A percentile compares a stretch with the other conserved stretches of the same genome.
These are phyloP conservation scores for Drosophila parvula DNA, from an alignment of 1,140 invertebrate species.

Conservation along the genomic window DNA sequence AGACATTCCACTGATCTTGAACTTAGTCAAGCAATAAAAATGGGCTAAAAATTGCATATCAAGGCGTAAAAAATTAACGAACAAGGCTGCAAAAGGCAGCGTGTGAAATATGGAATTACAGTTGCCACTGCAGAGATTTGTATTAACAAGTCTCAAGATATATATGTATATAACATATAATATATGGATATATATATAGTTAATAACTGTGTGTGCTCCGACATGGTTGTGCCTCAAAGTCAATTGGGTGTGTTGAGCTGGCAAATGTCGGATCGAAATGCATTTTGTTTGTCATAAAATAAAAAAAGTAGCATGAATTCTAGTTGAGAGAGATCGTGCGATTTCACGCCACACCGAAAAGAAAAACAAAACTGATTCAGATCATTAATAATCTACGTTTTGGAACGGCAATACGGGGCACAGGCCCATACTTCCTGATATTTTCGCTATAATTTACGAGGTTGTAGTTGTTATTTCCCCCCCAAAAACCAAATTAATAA, in stretches of 20 bases:
- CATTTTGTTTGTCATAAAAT: slow-evolving; percentile 50
- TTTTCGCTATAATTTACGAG: not conserved
- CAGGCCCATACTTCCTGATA: slow-evolving; percentile 17
- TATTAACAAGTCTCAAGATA: slow-evolving; percentile 9
- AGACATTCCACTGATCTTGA: slow-evolving; percentile 58
- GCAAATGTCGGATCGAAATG: slow-evolving; percentile 26
- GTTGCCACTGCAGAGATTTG: slow-evolving; percentile 21
- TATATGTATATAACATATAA: not conserved
- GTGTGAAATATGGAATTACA: slow-evolving; percentile 56
- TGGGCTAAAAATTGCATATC: slow-evolving; percentile 29
- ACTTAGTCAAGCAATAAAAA: slow-evolving; percentile 40
- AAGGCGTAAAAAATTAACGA: slow-evolving; percentile 55
- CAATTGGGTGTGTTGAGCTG: slow-evolving; percentile 61
- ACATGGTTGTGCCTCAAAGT: slow-evolving; percentile 50
- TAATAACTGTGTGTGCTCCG: slow-evolving; percentile 27
- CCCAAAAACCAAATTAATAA: not conserved
- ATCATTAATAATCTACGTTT: slow-evolving; percentile 21
- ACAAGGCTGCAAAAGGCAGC: slow-evolving; percentile 46
- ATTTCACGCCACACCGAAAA: slow-evolving; percentile 9
- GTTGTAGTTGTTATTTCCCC: not conserved
- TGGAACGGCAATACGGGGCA: slow-evolving; percentile 1
- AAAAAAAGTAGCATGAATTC: slow-evolving; percentile 25
- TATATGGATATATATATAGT: slow-evolving; percentile 1
- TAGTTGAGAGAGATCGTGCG: slow-evolving; percentile 19
- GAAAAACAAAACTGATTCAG: slow-evolving; percentile 24